These are phyloP conservation scores for Phacellophora camtschatica DNA, from an alignment of 30 jellyfish, hydroid and myxozoan genomes.

Conservation along the genomic window DNA sequence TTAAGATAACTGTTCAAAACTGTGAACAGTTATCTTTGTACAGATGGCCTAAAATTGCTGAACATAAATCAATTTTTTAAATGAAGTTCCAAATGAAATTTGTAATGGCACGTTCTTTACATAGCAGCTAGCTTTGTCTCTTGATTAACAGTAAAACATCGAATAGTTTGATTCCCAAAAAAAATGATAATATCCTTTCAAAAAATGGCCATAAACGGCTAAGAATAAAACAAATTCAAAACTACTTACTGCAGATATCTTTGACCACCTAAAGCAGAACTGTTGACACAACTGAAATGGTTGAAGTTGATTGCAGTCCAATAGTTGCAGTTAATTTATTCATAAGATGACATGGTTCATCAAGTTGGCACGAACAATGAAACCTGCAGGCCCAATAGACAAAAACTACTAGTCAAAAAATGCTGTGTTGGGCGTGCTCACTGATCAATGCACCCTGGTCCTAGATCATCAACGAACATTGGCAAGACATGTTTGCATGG, in stretches of 20 bases:
- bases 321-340: constrained; percentile 38
- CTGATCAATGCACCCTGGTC: constrained; percentile 22
- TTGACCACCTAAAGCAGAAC: constrained; percentile 73
- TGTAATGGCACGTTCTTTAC: too few relatives aligned
- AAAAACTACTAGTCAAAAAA: constrained; percentile 31
- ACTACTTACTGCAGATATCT: background rate
- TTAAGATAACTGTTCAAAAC: background rate
- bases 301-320: constrained; percentile 28
- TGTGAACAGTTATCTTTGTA: background rate
- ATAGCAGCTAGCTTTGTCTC: background rate
- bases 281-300: constrained; percentile 34
- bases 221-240: background rate
- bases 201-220: background rate
- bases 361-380: constrained; percentile 58
- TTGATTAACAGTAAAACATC: background rate
- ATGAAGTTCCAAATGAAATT: too few relatives aligned
- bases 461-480: constrained; percentile 53
- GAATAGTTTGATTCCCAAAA: background rate
- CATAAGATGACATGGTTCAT: constrained; percentile 68
- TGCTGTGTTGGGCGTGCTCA: constrained; percentile 56
- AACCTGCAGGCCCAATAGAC: constrained; percentile 36
- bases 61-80: too few relatives aligned
- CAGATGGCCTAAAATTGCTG: too few relatives aligned
- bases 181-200: background rate
- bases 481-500: too few relatives aligned